Conservation (phyloP, 2,888 invertebrate species). For the Hermaeophaga mercurialis region DNA sequence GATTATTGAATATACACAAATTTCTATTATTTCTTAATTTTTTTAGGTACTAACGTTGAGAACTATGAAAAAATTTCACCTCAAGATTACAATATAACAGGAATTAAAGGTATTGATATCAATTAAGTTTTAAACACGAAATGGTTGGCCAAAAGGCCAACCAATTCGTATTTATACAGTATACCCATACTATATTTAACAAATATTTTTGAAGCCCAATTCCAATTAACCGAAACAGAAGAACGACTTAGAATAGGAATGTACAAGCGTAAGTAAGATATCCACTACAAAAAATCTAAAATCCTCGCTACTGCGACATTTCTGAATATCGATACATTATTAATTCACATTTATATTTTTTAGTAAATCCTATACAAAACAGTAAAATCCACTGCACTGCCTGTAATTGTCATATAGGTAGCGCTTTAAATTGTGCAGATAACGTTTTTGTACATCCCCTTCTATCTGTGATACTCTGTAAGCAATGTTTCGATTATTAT, state of each 20-base stretch:
- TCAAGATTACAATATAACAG: slow-evolving; percentile 46
- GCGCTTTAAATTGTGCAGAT: slow-evolving; percentile 65
- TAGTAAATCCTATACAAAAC: slow-evolving; percentile 59
- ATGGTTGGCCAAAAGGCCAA: no score
- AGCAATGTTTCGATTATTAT: slow-evolving; percentile 75
- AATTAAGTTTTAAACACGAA: no score
- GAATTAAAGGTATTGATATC: slow-evolving; percentile 41
- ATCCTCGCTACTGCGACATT: no score
- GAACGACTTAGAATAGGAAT: slow-evolving; percentile 36
- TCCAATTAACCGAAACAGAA: slow-evolving; percentile 44
- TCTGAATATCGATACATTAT: no score
- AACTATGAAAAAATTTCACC: slow-evolving; percentile 29
- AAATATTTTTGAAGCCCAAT: slow-evolving; percentile 29
- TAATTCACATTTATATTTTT: slow-evolving; percentile 11
- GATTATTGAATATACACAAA: background rate
- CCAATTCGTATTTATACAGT: no score
- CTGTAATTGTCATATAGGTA: slow-evolving; percentile 76
- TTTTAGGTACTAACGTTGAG: background rate
- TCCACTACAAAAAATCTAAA: background rate
- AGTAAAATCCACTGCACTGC: slow-evolving; percentile 75
- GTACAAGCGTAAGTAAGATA: slow-evolving; percentile 39
- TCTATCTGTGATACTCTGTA: slow-evolving; percentile 72
- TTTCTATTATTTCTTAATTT: background rate
- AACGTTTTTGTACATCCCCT: slow-evolving; percentile 76
- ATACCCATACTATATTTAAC: no score